phyloP scores from a whole-genome alignment of 2,797 vertebrate species.

The Hoplostethus atlanticus region DNA sequence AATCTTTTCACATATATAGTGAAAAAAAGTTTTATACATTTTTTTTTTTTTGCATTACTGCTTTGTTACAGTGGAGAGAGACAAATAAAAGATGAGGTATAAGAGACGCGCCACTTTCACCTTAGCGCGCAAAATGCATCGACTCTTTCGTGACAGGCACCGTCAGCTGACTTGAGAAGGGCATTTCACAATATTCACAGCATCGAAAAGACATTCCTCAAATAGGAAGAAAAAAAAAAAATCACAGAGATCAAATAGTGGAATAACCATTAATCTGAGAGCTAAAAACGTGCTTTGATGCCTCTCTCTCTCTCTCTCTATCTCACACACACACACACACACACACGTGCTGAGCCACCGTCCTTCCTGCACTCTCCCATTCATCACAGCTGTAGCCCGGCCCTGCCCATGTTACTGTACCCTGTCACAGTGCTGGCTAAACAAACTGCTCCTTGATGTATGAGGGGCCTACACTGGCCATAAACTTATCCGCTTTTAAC shows the following conservation, averaged over 20 bases:
- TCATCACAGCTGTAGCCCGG: conserved; percentile 87
- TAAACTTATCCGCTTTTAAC: conserved; percentile 94
- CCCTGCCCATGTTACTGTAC: conserved; percentile 83
- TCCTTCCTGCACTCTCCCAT: conserved; percentile 82
- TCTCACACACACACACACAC: conserved; percentile 19
- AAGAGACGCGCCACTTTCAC: not conserved
- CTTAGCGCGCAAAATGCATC: too few relatives aligned
- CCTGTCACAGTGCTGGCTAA: conserved; percentile 87
- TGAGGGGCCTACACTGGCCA: conserved; percentile 86
- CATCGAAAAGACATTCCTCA: conserved; percentile 77
- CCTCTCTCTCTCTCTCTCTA: conserved; percentile 42
- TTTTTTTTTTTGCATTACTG: too few relatives aligned
- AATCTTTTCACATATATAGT: conserved; percentile 39
- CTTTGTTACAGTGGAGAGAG: too few relatives aligned
- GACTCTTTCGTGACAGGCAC: too few relatives aligned
- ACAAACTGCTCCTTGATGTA: conserved; percentile 93
- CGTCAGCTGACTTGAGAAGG: conserved; percentile 2
- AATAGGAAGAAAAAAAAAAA: conserved; percentile 38
- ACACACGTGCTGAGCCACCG: conserved; percentile 52
- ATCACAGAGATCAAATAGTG: conserved; percentile 69
- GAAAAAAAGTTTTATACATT: too few relatives aligned
- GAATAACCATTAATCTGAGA: conserved; percentile 72
- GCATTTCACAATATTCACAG: conserved; percentile 69
- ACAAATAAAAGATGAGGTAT: not conserved
- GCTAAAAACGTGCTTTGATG: conserved; percentile 78